Evolutionary conservation across 2,888 invertebrate species (phyloP).

Genomic region (Aphelenchoides bicaudatus): DNA sequence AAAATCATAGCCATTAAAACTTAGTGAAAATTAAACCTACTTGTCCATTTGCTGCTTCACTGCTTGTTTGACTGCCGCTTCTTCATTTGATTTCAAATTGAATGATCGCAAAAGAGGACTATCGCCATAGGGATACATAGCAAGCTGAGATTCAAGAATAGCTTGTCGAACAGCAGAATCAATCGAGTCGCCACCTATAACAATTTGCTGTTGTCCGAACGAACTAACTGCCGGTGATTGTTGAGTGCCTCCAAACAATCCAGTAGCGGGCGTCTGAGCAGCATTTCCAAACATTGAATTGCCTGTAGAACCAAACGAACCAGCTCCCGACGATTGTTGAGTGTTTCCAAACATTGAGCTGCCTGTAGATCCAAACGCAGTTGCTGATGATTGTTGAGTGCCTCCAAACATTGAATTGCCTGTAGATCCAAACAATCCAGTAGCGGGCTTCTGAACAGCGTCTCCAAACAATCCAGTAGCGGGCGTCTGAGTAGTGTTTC

Average conservation of each 20-base stretch:
- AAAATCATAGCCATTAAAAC: neutral
- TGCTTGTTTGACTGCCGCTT: constrained; percentile 19
- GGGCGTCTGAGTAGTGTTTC: constrained; percentile 21
- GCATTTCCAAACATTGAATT: constrained; percentile 36
- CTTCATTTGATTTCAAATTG: constrained; percentile 19
- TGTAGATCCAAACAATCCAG: constrained; percentile 4
- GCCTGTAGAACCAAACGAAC: constrained; percentile 18
- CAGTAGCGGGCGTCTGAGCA: neutral
- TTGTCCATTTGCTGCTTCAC: constrained; percentile 13
- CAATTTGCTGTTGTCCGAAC: constrained; percentile 65
- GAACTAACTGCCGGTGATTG: neutral
- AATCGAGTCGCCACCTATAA: constrained; percentile 85
- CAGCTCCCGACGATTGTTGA: neutral
- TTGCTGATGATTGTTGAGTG: neutral
- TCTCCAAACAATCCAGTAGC: constrained; percentile 10
- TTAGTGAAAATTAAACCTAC: neutral
- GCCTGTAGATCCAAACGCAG: neutral
- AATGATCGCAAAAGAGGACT: constrained; percentile 68
- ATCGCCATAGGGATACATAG: constrained; percentile 81
- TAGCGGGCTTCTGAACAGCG: too few species aligned
- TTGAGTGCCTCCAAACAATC: too few species aligned
- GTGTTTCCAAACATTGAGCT: neutral
- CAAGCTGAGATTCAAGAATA: constrained; percentile 68
- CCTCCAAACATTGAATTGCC: neutral
- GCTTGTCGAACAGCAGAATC: constrained; percentile 74